These are phyloP conservation scores for Dallia pectoralis DNA, from an alignment of 2,797 vertebrate species.

Conservation along the genomic window DNA sequence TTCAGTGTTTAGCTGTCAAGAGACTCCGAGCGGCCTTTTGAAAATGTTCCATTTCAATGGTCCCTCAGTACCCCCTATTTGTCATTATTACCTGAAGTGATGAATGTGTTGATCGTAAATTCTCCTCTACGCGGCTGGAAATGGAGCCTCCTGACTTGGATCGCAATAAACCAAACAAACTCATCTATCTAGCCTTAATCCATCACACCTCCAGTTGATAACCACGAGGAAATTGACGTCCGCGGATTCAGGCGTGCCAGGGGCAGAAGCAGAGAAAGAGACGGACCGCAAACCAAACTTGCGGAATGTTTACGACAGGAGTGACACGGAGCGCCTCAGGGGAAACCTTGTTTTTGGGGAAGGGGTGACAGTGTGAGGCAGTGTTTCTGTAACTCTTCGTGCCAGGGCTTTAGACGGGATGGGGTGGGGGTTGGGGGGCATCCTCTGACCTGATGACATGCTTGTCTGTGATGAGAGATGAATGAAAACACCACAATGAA, in stretches of 20 bases:
- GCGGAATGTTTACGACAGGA: constrained; percentile 51
- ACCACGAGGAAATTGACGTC: constrained; percentile 13
- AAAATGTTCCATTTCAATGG: background rate
- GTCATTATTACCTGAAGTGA: constrained; percentile 21
- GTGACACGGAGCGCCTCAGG: constrained; percentile 51
- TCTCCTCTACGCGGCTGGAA: constrained; percentile 3
- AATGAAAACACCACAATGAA: constrained; percentile 65
- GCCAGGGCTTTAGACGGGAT: constrained; percentile 54
- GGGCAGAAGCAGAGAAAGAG: constrained; percentile 29
- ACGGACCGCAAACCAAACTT: constrained; percentile 5
- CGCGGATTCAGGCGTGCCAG: constrained; percentile 8
- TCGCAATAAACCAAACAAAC: background rate
- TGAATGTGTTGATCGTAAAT: constrained; percentile 16
- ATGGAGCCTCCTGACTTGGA: background rate
- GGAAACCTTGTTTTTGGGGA: background rate
- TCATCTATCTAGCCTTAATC: background rate
- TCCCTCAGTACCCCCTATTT: constrained; percentile 10
- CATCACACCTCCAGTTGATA: constrained; percentile 12
- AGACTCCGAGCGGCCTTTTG: background rate
- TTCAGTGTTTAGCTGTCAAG: constrained; percentile 14
- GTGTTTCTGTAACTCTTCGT: constrained; percentile 1
- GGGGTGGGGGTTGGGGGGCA: constrained; percentile 49
- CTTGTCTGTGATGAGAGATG: constrained; percentile 48
- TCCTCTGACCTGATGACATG: constrained; percentile 63
- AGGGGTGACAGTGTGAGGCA: background rate